Conservation (phyloP, 30 jellyfish, hydroid and myxozoan species). For the Catostylus mosaicus region DNA sequence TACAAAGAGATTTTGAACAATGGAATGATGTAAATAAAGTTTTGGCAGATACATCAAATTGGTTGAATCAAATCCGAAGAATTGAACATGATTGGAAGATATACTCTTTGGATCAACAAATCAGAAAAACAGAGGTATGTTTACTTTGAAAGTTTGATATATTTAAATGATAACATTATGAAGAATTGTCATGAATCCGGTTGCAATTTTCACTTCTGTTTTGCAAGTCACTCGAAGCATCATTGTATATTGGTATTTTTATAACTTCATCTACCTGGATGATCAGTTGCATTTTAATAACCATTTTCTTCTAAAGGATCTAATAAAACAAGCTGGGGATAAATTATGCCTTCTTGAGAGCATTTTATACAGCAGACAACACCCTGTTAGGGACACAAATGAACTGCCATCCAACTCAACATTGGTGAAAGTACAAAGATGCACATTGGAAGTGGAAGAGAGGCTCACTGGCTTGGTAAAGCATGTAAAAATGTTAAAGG, state of each 20-base stretch:
- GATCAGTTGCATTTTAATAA: too few relatives aligned
- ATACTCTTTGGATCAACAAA: slow-evolving; percentile 55
- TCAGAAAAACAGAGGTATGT: slow-evolving; percentile 60
- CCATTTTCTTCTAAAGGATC: slow-evolving; percentile 9
- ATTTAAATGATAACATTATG: too few relatives aligned
- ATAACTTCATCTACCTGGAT: too few relatives aligned
- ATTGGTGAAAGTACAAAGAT: slow-evolving; percentile 42
- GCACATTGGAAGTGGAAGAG: slow-evolving; percentile 52
- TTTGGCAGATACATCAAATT: slow-evolving; percentile 22
- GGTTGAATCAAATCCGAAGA: slow-evolving; percentile 43
- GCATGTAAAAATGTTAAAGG: slow-evolving; percentile 55
- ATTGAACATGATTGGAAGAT: slow-evolving; percentile 63
- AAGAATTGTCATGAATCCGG: too few relatives aligned
- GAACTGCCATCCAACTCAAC: slow-evolving; percentile 21
- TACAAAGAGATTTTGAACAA: slow-evolving; percentile 54
- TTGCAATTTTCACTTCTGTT: too few relatives aligned
- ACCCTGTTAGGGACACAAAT: slow-evolving; percentile 68
- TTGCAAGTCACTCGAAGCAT: too few relatives aligned
- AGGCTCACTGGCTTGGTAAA: slow-evolving; percentile 35
- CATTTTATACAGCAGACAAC: slow-evolving; percentile 52
- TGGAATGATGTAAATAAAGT: slow-evolving; percentile 63
- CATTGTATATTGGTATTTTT: too few relatives aligned
- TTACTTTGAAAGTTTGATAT: too few relatives aligned
- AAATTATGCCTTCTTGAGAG: slow-evolving; percentile 43
- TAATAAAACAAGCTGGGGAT: slow-evolving; percentile 40